These are phyloP conservation scores for Ectemnius cavifrons DNA, from an alignment of 2,888 invertebrate genomes.

Conservation along the genomic window DNA sequence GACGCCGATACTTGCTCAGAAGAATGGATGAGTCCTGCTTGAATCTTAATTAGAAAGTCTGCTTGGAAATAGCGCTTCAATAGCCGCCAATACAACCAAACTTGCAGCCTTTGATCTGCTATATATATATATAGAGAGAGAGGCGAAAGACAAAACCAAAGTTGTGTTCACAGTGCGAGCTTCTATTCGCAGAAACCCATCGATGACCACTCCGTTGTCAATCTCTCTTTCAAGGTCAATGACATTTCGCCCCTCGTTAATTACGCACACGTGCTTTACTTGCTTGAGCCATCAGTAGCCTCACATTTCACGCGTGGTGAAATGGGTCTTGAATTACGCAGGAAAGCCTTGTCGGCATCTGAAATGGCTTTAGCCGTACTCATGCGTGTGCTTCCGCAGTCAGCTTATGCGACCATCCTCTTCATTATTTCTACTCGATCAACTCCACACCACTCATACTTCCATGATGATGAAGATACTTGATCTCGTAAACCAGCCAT, in stretches of 20 bases:
- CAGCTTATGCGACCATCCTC: slow-evolving; percentile 33
- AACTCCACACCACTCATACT: slow-evolving; percentile 11
- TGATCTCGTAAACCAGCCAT: slow-evolving; percentile 21
- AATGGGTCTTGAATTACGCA: slow-evolving; percentile 64
- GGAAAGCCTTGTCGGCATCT: slow-evolving; percentile 35
- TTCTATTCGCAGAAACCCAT: slow-evolving; percentile 21
- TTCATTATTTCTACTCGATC: slow-evolving; percentile 32
- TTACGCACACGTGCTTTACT: slow-evolving; percentile 56
- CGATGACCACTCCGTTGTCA: slow-evolving; percentile 17
- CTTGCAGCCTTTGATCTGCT: slow-evolving; percentile 28
- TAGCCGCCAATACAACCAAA: slow-evolving; percentile 41
- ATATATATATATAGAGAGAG: neutral
- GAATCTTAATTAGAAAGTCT: slow-evolving; percentile 46
- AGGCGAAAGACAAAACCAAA: too few species aligned
- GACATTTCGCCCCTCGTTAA: slow-evolving; percentile 61
- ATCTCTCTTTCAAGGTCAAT: slow-evolving; percentile 60
- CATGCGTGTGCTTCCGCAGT: slow-evolving; percentile 59
- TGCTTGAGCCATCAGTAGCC: slow-evolving; percentile 62
- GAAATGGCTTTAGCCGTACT: slow-evolving; percentile 57
- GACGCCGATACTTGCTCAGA: neutral
- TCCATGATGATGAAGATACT: slow-evolving; percentile 6
- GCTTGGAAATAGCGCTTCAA: slow-evolving; percentile 32
- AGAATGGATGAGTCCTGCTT: neutral
- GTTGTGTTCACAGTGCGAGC: slow-evolving; percentile 15
- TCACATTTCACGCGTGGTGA: slow-evolving; percentile 62